These are phyloP conservation scores for Aphelenchoides bicaudatus DNA, from an alignment of 2,888 invertebrate genomes.

Conservation along the genomic window DNA sequence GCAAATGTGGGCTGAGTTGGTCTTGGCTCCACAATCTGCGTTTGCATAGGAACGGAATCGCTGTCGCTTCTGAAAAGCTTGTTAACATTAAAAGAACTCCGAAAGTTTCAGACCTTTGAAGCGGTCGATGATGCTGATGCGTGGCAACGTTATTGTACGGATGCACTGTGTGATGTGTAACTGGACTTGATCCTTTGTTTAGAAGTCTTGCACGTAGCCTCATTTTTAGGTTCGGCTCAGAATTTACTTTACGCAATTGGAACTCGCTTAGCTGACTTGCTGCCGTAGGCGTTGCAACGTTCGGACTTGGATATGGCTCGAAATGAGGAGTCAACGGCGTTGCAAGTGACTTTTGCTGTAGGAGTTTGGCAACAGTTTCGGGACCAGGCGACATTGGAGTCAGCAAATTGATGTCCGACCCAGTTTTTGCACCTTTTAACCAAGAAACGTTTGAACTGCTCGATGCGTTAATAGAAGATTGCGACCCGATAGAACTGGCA, in stretches of 20 bases:
- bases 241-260: slow-evolving; percentile 53
- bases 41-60: slow-evolving; percentile 24
- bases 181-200: slow-evolving; percentile 47
- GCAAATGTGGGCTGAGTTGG: slow-evolving; percentile 12
- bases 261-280: slow-evolving; percentile 35
- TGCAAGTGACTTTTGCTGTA: background rate
- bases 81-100: background rate
- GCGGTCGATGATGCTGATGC: slow-evolving; percentile 11
- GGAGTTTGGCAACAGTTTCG: background rate
- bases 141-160: slow-evolving; percentile 15
- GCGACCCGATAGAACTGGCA: slow-evolving; percentile 28
- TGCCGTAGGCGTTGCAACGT: slow-evolving; percentile 10
- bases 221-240: slow-evolving; percentile 60
- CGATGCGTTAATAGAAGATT: background rate
- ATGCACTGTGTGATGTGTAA: slow-evolving; percentile 20
- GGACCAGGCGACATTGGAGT: background rate
- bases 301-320: slow-evolving; percentile 25
- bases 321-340: slow-evolving; percentile 37
- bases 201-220: slow-evolving; percentile 53
- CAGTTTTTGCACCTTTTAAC: slow-evolving; percentile 17
- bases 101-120: slow-evolving; percentile 21
- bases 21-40: slow-evolving; percentile 1
- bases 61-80: slow-evolving; percentile 29
- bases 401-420: slow-evolving; percentile 23
- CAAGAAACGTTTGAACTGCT: background rate